These are phyloP conservation scores for Heliconius erato DNA, from an alignment of 2,888 invertebrate genomes.

Conservation along the genomic window DNA sequence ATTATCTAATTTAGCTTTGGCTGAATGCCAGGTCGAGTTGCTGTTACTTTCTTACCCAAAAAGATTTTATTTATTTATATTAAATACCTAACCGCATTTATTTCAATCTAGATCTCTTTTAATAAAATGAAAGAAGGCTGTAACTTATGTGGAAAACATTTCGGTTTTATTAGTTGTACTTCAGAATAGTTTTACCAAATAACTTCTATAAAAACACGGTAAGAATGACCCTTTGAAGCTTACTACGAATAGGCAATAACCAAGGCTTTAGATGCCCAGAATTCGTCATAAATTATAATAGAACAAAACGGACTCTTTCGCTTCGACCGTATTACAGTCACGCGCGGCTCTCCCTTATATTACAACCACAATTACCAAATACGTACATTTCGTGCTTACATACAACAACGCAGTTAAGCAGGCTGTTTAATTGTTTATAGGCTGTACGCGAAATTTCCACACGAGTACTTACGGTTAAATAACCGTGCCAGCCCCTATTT, in stretches of 20 bases:
- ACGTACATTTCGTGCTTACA: constrained; percentile 59
- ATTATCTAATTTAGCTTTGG: constrained; percentile 86
- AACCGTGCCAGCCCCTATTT: constrained; percentile 49
- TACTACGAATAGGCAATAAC: constrained; percentile 62
- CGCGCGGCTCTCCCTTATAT: constrained; percentile 68
- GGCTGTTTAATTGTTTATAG: constrained; percentile 60
- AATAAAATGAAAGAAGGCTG: neutral
- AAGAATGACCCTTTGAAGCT: constrained; percentile 52
- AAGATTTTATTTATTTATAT: constrained; percentile 80
- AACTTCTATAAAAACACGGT: constrained; percentile 45
- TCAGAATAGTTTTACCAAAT: neutral
- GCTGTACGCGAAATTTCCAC: constrained; percentile 55
- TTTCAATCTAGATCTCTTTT: constrained; percentile 61
- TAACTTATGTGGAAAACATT: constrained; percentile 16
- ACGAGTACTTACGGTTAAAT: constrained; percentile 52
- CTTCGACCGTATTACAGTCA: constrained; percentile 73
- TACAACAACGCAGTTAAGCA: constrained; percentile 55
- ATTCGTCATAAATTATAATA: constrained; percentile 62
- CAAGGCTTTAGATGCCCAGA: constrained; percentile 58
- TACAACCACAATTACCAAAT: constrained; percentile 79
- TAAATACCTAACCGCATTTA: constrained; percentile 78
- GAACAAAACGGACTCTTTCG: constrained; percentile 65
- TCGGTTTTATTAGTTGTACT: neutral
- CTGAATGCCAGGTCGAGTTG: constrained; percentile 81
- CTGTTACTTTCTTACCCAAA: constrained; percentile 79